Percentiles rank a stretch among this genome's conserved stretches.
These are phyloP conservation scores for Falcunculus frontatus DNA, from an alignment of 2,113 vertebrate genomes.

Conservation along the genomic window DNA sequence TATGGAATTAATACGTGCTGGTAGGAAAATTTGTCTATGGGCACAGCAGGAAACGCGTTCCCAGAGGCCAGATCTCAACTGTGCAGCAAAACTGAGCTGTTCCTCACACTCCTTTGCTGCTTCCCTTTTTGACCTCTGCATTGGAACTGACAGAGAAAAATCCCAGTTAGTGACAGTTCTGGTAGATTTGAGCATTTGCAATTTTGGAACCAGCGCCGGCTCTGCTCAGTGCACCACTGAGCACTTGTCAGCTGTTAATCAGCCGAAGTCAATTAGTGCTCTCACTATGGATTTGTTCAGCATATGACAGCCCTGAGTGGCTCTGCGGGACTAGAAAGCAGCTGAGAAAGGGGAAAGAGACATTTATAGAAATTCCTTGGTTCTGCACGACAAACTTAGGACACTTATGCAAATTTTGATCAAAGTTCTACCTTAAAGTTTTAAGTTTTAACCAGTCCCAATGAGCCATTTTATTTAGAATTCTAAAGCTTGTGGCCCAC, in stretches of 20 bases:
- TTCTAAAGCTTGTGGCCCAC: not conserved
- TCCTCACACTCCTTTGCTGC: not conserved
- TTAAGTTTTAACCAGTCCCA: not conserved
- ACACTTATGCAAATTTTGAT: not conserved
- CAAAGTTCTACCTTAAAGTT: not conserved
- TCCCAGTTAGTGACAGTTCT: not conserved
- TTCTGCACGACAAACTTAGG: not conserved
- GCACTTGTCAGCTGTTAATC: conserved; percentile 25
- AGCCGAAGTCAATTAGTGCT: conserved; percentile 10
- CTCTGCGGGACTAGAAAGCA: not conserved
- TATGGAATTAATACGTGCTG: not conserved
- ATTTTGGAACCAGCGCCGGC: not conserved
- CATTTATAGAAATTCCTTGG: not conserved
- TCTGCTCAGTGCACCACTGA: not conserved
- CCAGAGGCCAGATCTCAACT: not conserved
- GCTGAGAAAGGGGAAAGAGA: not conserved
- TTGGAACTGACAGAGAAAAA: not conserved
- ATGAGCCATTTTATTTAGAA: not conserved
- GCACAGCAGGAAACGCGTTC: not conserved
- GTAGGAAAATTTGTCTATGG: not conserved
- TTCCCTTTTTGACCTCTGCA: not conserved
- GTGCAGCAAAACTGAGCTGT: not conserved
- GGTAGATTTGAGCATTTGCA: not conserved
- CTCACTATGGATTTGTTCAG: not conserved
- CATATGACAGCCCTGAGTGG: not conserved